Conservation (phyloP, 2,113 vertebrate species). For the Procapra przewalskii region DNA sequence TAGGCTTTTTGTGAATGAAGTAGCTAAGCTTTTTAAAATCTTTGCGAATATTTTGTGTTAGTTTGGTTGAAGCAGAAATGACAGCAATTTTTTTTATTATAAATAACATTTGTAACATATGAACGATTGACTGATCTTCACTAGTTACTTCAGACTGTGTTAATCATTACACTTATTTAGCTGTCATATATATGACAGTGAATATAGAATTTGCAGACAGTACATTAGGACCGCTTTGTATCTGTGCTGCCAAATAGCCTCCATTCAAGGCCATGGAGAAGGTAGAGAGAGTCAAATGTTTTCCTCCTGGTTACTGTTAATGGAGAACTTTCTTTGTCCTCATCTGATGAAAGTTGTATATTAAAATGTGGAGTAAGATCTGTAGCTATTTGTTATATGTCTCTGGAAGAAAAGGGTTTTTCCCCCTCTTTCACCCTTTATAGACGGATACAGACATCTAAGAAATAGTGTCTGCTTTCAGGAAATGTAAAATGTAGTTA, state of each 20-base stretch:
- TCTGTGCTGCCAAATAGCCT: not conserved
- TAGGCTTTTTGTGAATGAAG: slow-evolving; percentile 26
- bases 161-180: not conserved
- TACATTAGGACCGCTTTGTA: not conserved
- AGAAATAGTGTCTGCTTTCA: not conserved
- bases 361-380: not conserved
- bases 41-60: slow-evolving; percentile 40
- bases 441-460: not conserved
- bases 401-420: not conserved
- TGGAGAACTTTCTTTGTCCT: not conserved
- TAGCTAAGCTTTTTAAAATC: slow-evolving; percentile 49
- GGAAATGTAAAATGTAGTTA: not conserved
- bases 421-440: not conserved
- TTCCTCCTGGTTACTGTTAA: not conserved
- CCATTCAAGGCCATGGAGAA: not conserved
- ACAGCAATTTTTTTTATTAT: slow-evolving; percentile 25
- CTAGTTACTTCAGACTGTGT: not conserved
- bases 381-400: not conserved
- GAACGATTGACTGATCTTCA: not conserved
- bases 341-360: not conserved
- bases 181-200: not conserved
- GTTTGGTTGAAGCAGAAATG: slow-evolving; percentile 51
- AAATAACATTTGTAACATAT: slow-evolving; percentile 2
- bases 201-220: not conserved
- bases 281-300: not conserved